Evolutionary conservation across 37 sponge, comb jelly and placozoan species (phyloP).

Genomic region (Aplysina aerophoba): DNA sequence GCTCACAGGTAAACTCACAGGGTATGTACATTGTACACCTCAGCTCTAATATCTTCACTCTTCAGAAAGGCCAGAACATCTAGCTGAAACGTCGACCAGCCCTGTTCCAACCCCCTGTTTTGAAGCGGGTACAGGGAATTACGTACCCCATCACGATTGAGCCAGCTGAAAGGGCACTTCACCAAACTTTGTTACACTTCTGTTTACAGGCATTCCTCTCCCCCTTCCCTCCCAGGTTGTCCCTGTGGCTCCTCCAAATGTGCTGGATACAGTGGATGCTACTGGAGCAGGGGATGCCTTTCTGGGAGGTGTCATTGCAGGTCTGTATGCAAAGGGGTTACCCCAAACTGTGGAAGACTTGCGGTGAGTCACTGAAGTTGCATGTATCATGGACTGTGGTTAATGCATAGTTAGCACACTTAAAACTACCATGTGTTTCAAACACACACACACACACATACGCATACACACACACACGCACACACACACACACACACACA

Average conservation of each 20-base stretch:
- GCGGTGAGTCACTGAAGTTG: slow-evolving; percentile 35
- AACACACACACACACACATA: too few relatives aligned
- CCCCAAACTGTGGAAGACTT: slow-evolving; percentile 52
- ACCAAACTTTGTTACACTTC: too few relatives aligned
- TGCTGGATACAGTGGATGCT: slow-evolving; percentile 72
- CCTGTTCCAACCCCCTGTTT: neutral
- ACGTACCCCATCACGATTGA: neutral
- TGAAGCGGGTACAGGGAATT: neutral
- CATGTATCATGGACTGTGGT: too few relatives aligned
- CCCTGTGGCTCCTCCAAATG: slow-evolving; percentile 47
- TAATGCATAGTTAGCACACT: too few relatives aligned
- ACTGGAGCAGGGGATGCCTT: slow-evolving; percentile 96
- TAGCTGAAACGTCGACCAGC: too few relatives aligned
- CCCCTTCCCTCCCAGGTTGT: slow-evolving; percentile 43
- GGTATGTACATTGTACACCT: too few relatives aligned
- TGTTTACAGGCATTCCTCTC: neutral
- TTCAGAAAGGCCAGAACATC: too few relatives aligned
- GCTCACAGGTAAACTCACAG: too few relatives aligned
- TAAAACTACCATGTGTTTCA: too few relatives aligned
- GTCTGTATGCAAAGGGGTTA: slow-evolving; percentile 45
- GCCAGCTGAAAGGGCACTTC: neutral
- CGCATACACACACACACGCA: too few relatives aligned
- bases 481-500: too few relatives aligned
- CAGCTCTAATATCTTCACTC: neutral
- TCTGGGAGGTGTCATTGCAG: slow-evolving; percentile 81